phyloP scores from a whole-genome alignment of 35 echinoderm and acorn worm species.

The Lytechinus pictus region DNA sequence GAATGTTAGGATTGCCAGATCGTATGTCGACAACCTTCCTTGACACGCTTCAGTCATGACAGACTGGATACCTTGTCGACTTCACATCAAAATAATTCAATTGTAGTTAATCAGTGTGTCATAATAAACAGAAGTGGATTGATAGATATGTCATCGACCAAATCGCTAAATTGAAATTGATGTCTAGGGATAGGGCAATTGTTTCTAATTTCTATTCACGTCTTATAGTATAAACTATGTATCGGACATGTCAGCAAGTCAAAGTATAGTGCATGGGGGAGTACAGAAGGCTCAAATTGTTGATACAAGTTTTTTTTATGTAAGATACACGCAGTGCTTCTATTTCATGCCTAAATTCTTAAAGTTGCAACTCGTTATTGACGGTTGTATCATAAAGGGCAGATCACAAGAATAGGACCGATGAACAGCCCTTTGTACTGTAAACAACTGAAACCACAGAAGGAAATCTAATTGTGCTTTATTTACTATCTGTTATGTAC shows the following conservation, averaged over 20 bases:
- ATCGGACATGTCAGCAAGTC: background rate
- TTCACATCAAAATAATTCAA: constrained; percentile 4
- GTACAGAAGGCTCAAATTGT: background rate
- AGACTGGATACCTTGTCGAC: background rate
- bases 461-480: no score
- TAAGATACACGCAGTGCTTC: background rate
- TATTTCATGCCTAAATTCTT: background rate
- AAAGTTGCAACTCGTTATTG: background rate
- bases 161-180: background rate
- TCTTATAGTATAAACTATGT: background rate
- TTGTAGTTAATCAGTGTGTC: constrained; percentile 18
- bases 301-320: background rate
- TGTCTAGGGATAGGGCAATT: constrained; percentile 5
- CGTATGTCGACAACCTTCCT: background rate
- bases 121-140: background rate
- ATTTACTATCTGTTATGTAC: no score
- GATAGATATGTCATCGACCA: background rate
- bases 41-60: background rate
- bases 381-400: no score
- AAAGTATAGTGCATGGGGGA: background rate
- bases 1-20: background rate
- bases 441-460: no score
- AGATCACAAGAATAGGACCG: no score
- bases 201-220: background rate
- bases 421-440: no score